Evolutionary conservation across 1,140 invertebrate genomes (phyloP).

Genomic region (Diuraphis noxia): DNA sequence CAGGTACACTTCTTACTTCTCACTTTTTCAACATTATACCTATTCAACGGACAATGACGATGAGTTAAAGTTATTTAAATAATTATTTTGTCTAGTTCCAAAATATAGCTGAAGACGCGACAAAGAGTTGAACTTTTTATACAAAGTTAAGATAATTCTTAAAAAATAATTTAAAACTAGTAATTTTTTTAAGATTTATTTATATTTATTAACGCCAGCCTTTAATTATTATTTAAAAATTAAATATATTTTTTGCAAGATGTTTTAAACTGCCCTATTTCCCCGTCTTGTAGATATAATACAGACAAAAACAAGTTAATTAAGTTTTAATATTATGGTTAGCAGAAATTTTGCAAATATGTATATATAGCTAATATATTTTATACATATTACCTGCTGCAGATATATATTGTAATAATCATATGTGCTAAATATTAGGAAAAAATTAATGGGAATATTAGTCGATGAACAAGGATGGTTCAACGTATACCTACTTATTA

Average conservation of each 20-base stretch:
- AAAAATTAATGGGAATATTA: neutral
- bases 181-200: neutral
- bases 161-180: no score
- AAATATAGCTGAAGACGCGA: neutral
- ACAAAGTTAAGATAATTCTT: no score
- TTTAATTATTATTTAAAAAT: neutral
- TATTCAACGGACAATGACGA: neutral
- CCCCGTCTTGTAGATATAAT: neutral
- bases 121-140: neutral
- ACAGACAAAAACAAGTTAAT: neutral
- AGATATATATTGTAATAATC: neutral
- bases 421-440: neutral
- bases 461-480: neutral
- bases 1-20: neutral
- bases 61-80: neutral
- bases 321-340: neutral
- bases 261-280: neutral
- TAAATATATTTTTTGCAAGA: neutral
- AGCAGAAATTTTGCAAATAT: neutral
- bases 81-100: neutral
- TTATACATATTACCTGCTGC: neutral
- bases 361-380: neutral
- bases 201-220: neutral
- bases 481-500: neutral
- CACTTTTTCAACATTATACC: neutral